Evolutionary conservation across 2,797 vertebrate species (phyloP), one percentile per base, ranked within the genome.

Genomic region (Aselliscus stoliczkanus): DNA sequence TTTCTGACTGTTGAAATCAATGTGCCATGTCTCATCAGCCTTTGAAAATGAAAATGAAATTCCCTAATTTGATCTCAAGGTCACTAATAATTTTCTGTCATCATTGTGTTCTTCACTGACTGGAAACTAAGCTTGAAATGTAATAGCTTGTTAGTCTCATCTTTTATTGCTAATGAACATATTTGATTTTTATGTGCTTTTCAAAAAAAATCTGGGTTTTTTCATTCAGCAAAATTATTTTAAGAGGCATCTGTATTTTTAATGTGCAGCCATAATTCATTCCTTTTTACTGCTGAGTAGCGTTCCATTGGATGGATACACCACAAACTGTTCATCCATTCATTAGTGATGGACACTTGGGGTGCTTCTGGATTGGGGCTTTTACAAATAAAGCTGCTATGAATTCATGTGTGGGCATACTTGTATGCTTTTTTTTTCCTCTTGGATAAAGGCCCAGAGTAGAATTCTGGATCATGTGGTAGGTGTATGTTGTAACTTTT

Each of bases 1-100:
- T 93, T 83, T 65, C 52, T 93, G 56, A 72, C 84, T 64, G 76
- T 82, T 64, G 54, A 72, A 88, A 73, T 92, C 87, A 82, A 95
- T 31, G 79, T 77, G 25, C 42, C 31, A 37, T 81, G 83, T 92
- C 42, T 88, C 76, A 77, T 47, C 64, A 54, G 44, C 23, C 15
- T 86, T 94, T 82, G 60, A 69, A 92, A 76, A 88, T 58, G 80
- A 64, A 88, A 88, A 85, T 50, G 29, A 70, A 64, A 58, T 70
- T 44, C 37, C 31, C 14, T 81, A 44, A 82, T 65, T 80, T 76
- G 39, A 84, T 37, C 39, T 76, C 75, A 34, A 42, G 34, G 20
- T 92, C 27, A 25, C 50, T 80, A 60, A 42, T 67, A 42, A 91
- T 69, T 64, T 88, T 75, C 67, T 88, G 29, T 15, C 15, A 37